Percentiles rank a stretch among this genome's conserved stretches.
Evolutionary conservation across 2,797 vertebrate species (phyloP).

Genomic region (Lagodon rhomboides): DNA sequence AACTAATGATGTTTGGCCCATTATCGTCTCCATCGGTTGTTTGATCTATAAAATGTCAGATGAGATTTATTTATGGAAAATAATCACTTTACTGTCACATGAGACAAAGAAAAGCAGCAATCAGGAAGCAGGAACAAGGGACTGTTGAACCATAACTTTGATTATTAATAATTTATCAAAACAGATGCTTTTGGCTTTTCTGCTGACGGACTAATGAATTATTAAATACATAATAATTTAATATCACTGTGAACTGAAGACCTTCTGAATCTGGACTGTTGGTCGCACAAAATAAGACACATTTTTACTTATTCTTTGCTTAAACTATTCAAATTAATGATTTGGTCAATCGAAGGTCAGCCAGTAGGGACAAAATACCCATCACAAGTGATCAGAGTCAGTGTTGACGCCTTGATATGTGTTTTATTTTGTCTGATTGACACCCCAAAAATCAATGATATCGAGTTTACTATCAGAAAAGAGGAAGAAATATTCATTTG

Average conservation of each 20-base stretch:
- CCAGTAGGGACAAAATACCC: background rate
- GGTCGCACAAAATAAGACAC: background rate
- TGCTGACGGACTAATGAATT: background rate
- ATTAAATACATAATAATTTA: background rate
- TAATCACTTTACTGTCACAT: too few relatives aligned
- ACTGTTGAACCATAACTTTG: background rate
- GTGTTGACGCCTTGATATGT: background rate
- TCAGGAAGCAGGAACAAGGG: background rate
- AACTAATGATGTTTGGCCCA: background rate
- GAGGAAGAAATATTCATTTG: background rate
- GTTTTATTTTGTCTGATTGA: background rate
- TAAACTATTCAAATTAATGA: background rate
- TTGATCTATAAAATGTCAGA: background rate
- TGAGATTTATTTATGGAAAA: too few relatives aligned
- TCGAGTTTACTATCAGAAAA: background rate
- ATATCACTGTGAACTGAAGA: background rate
- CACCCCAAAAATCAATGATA: background rate
- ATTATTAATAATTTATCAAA: background rate
- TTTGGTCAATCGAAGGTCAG: background rate
- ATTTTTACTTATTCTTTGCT: background rate
- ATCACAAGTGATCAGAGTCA: background rate
- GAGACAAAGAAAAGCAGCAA: background rate
- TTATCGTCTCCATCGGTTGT: background rate
- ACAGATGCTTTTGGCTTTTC: background rate
- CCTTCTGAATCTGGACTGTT: background rate